These are phyloP conservation scores for Aelia acuminata DNA, from an alignment of 2,888 invertebrate genomes.

Conservation along the genomic window DNA sequence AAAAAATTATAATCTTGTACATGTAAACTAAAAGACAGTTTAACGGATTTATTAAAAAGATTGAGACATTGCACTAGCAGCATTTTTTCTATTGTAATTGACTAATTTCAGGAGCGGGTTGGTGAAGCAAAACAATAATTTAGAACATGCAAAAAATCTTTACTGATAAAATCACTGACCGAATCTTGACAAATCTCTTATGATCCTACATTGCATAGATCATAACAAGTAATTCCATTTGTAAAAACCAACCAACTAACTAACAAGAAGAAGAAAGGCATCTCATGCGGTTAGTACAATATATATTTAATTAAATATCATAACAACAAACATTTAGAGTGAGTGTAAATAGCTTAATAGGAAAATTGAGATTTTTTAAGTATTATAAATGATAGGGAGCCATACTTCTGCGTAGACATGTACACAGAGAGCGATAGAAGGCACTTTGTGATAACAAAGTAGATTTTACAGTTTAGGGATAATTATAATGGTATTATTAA, in stretches of 20 bases:
- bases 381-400: background rate
- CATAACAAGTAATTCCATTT: background rate
- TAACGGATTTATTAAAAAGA: background rate
- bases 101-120: constrained; percentile 1
- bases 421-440: background rate
- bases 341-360: background rate
- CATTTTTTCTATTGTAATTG: constrained; percentile 26
- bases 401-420: background rate
- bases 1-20: background rate
- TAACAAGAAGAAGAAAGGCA: background rate
- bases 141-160: background rate
- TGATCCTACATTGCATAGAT: background rate
- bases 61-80: background rate
- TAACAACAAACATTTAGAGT: background rate
- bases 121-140: background rate
- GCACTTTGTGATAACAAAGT: constrained; percentile 28
- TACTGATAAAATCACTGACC: background rate
- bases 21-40: background rate
- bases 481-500: background rate
- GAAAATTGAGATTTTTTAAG: background rate
- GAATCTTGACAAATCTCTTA: background rate
- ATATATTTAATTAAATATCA: background rate
- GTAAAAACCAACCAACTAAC: constrained; percentile 28
- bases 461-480: background rate
- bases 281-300: background rate